Evolutionary conservation across 2,888 invertebrate genomes (phyloP), one percentile per base, ranked within the genome.

Genomic region (Meteorus colon): DNA sequence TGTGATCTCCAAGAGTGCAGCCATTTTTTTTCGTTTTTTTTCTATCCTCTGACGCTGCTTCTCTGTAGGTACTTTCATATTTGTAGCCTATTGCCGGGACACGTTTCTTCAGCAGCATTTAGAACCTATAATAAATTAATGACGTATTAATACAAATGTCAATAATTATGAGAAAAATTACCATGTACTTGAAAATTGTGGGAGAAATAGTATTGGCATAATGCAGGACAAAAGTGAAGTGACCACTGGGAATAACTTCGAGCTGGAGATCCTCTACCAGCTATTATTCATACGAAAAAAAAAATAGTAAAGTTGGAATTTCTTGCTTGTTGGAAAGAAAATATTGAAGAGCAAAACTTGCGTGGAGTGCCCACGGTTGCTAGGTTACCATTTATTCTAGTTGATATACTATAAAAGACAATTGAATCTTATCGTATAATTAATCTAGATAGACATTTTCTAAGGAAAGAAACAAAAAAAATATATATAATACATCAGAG

Each of bases 11-110:
- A 92, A 90, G 77, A 93, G 89, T 1, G 94, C 93, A 5, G 91
- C 91, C 86, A 93, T 90, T 89, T 93, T 94, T 85, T 92, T 92
- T 85, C 92, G 92, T 84, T 93, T 94, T 79, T 92, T 93, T 83
- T 93, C 92, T 76, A 91, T 88, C 77, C 93, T 91, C 82, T 90
- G 89, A 76, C 90, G 88, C 83, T 92, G 90, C 85, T 93, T 93
- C 41, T 90, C 83, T 48, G 90, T 90, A 66, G 88, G 83, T 69
- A 87, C 85, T 85, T 90, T 90, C 91, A 91, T 91, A 48, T 24
- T 68, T 48, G 45, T 62, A 71, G 60, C 19, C 55, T 51, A 51
- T 71, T 72, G 63, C 51, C 6, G 6, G 62, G 37, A 60, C 27
- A 48, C 24, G 37, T 55, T 19, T 24, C 19, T 31, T 55, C 37